Conservation (phyloP, 2,113 vertebrate genomes). For the Albula goreensis region DNA sequence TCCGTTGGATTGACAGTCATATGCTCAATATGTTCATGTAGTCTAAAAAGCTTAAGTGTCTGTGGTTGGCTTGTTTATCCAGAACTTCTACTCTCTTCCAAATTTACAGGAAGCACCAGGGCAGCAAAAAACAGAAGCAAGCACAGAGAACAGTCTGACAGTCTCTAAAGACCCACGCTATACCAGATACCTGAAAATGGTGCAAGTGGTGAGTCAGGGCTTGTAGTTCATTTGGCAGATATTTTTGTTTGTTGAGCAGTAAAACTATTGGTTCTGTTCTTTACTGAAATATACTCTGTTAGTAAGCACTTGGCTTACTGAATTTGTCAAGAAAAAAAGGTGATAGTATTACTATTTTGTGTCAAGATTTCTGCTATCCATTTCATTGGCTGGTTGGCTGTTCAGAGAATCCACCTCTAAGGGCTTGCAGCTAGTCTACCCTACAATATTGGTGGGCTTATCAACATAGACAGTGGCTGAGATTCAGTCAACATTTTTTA, state of each 20-base stretch:
- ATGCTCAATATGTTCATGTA: background rate
- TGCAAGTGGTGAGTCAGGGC: conserved; percentile 87
- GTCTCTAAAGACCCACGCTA: conserved; percentile 94
- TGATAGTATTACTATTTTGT: too few relatives aligned
- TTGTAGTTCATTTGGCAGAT: background rate
- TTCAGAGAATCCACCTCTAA: too few relatives aligned
- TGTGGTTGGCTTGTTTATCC: background rate
- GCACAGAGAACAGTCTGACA: conserved; percentile 77
- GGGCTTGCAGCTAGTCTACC: too few relatives aligned
- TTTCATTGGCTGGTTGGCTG: too few relatives aligned
- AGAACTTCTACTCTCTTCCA: conserved; percentile 38
- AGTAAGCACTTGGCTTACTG: too few relatives aligned
- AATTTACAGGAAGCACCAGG: conserved; percentile 36
- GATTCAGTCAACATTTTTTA: too few relatives aligned
- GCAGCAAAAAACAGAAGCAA: conserved; percentile 48
- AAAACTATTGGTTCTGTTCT: background rate
- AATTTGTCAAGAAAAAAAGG: too few relatives aligned
- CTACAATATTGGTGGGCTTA: too few relatives aligned
- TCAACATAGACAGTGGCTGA: too few relatives aligned
- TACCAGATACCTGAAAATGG: conserved; percentile 96
- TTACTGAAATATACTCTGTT: too few relatives aligned
- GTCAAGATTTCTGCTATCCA: too few relatives aligned
- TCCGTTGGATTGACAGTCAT: too few relatives aligned
- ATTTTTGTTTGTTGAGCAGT: background rate
- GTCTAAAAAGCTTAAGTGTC: background rate